A percentile compares a stretch with the other conserved stretches of the same genome.
Evolutionary conservation across 2,888 invertebrate genomes (phyloP).

Genomic region (Ditylenchus weischeri): DNA sequence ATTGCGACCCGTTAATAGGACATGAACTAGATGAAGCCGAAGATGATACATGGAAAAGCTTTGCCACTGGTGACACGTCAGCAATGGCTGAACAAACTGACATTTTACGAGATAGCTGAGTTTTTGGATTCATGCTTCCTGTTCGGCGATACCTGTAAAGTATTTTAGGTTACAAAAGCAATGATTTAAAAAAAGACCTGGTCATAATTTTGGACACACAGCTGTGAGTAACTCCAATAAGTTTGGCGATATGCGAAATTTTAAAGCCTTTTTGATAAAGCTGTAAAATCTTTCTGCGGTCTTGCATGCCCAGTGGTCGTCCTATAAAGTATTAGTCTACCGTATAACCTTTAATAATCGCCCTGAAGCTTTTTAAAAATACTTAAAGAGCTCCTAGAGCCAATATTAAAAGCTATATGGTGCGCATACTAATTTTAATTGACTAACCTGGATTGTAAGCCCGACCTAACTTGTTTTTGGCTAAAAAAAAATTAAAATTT

Average conservation of each 20-base stretch:
- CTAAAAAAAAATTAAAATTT: not conserved
- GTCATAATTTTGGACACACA: constrained; percentile 53
- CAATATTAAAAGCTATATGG: not conserved
- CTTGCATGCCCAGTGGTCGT: constrained; percentile 44
- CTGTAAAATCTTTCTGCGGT: constrained; percentile 41
- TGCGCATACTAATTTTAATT: too few relatives aligned
- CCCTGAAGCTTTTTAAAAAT: too few relatives aligned
- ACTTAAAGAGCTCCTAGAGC: too few relatives aligned
- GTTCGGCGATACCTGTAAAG: constrained; percentile 3
- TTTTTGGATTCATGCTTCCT: not conserved
- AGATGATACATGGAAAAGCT: too few relatives aligned
- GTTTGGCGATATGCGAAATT: constrained; percentile 47
- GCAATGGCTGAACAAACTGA: too few relatives aligned
- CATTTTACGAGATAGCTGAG: too few relatives aligned
- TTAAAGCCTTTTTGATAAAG: constrained; percentile 44
- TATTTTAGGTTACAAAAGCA: not conserved
- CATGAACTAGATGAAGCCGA: too few relatives aligned
- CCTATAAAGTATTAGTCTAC: constrained; percentile 37
- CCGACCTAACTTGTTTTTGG: constrained; percentile 23
- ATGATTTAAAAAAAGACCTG: constrained; percentile 23
- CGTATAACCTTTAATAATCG: not conserved
- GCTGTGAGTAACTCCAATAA: constrained; percentile 51
- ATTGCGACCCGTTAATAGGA: too few relatives aligned
- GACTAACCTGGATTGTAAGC: constrained; percentile 19
- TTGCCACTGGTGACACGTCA: too few relatives aligned